Evolutionary conservation across 1,140 invertebrate genomes (phyloP).

Genomic region (Macrostomum lignano): DNA sequence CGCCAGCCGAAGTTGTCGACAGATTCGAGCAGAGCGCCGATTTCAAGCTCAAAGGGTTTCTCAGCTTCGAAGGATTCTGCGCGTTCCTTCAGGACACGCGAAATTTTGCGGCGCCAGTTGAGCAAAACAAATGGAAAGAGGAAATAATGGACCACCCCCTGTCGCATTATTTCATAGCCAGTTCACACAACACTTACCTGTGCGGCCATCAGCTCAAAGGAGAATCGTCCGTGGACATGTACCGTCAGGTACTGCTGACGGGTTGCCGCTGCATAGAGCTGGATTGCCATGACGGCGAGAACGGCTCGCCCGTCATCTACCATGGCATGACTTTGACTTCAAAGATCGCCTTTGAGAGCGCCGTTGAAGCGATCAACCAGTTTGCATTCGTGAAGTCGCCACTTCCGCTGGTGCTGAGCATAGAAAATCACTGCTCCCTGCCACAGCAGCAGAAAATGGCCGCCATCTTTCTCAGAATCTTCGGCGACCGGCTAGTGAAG

Average conservation of each 20-base stretch:
- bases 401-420: slow-evolving; percentile 68
- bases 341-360: slow-evolving; percentile 47
- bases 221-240: slow-evolving; percentile 64
- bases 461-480: slow-evolving; percentile 62
- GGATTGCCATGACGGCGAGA: slow-evolving; percentile 69
- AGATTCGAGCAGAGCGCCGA: too few species aligned
- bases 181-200: slow-evolving; percentile 85
- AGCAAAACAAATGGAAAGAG: too few species aligned
- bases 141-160: slow-evolving; percentile 49
- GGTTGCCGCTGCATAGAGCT: slow-evolving; percentile 19
- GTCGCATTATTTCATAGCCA: slow-evolving; percentile 74
- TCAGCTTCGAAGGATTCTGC: too few species aligned
- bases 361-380: slow-evolving; percentile 64
- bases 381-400: slow-evolving; percentile 62
- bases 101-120: too few species aligned
- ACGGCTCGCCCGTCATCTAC: slow-evolving; percentile 58
- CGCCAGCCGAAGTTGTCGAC: too few species aligned
- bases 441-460: slow-evolving; percentile 74
- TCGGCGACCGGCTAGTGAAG: slow-evolving; percentile 64
- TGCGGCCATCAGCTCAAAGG: slow-evolving; percentile 74
- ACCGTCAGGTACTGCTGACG: slow-evolving; percentile 45
- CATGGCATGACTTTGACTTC: slow-evolving; percentile 70
- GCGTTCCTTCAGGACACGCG: too few species aligned
- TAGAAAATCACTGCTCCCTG: slow-evolving; percentile 81
- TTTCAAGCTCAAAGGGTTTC: too few species aligned